Conservation (phyloP, 2,797 vertebrate species). For the Toxotes lorentzi region DNA sequence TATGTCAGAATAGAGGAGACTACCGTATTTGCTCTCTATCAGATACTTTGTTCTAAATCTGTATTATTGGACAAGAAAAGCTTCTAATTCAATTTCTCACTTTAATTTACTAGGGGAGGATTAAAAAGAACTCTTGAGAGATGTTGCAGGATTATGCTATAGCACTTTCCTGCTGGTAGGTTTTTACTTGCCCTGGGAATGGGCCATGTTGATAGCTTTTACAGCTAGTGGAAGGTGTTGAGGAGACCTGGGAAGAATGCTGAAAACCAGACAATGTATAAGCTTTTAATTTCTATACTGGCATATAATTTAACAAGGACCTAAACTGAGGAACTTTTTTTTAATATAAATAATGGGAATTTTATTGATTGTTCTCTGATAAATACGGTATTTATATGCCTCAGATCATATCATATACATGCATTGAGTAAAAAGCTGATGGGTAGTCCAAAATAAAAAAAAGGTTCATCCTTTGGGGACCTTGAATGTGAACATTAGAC, state of each 20-base stretch:
- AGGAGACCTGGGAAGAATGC: neutral
- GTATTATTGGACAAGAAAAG: conserved; percentile 79
- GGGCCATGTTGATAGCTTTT: conserved; percentile 30
- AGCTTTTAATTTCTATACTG: conserved; percentile 1
- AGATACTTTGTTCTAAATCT: conserved; percentile 80
- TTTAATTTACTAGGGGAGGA: conserved; percentile 78
- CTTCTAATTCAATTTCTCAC: conserved; percentile 82
- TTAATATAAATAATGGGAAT: neutral
- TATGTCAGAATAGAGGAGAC: conserved; percentile 72
- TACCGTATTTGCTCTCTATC: conserved; percentile 75
- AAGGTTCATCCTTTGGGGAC: neutral
- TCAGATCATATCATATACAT: neutral
- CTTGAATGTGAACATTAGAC: neutral
- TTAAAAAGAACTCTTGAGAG: conserved; percentile 76
- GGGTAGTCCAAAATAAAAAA: neutral
- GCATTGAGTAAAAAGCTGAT: neutral
- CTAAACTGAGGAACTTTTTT: neutral
- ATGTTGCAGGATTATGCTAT: conserved; percentile 73
- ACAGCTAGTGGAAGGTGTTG: conserved; percentile 25
- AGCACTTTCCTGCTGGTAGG: conserved; percentile 54
- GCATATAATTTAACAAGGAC: neutral
- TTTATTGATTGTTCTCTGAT: neutral
- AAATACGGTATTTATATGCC: neutral
- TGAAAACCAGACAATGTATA: neutral
- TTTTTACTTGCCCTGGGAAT: conserved; percentile 49